phyloP scores from a whole-genome alignment of 2,113 vertebrate species.

The Recurvirostra avosetta region DNA sequence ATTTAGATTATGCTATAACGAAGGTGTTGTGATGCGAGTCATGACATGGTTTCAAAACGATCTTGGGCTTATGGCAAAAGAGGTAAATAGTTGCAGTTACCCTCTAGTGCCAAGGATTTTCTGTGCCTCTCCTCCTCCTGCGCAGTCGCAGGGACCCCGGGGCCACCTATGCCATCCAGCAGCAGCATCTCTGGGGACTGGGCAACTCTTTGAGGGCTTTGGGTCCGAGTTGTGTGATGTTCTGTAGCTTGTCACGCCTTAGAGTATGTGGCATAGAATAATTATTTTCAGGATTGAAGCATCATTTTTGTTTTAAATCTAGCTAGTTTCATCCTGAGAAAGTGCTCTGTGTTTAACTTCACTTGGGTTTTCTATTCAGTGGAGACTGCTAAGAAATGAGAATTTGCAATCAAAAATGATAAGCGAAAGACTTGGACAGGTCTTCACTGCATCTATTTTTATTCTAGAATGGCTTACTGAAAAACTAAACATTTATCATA shows the following conservation, averaged over 20 bases:
- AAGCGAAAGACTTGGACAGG: not conserved
- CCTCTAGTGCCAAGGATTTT: not conserved
- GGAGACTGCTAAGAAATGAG: slow-evolving; percentile 1
- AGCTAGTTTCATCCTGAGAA: not conserved
- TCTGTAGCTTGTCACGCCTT: not conserved
- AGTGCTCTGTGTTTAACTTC: not conserved
- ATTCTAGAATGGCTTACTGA: not conserved
- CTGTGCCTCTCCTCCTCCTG: not conserved
- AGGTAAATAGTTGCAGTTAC: not conserved
- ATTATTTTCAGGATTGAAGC: not conserved
- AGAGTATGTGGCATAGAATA: not conserved
- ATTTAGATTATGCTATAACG: not conserved
- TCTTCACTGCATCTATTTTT: not conserved
- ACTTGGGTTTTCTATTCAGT: slow-evolving; percentile 6
- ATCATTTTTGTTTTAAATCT: not conserved
- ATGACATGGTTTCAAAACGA: not conserved
- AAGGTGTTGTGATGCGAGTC: not conserved
- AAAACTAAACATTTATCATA: not conserved
- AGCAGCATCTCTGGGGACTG: not conserved
- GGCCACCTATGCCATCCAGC: not conserved
- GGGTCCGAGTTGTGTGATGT: not conserved
- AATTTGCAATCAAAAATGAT: not conserved
- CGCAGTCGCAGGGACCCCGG: fast-evolving
- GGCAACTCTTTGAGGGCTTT: not conserved
- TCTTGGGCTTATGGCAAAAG: not conserved